Evolutionary conservation across 2,888 invertebrate genomes (phyloP), one percentile per base, ranked within the genome.

Genomic region (Euzophera pinguis): DNA sequence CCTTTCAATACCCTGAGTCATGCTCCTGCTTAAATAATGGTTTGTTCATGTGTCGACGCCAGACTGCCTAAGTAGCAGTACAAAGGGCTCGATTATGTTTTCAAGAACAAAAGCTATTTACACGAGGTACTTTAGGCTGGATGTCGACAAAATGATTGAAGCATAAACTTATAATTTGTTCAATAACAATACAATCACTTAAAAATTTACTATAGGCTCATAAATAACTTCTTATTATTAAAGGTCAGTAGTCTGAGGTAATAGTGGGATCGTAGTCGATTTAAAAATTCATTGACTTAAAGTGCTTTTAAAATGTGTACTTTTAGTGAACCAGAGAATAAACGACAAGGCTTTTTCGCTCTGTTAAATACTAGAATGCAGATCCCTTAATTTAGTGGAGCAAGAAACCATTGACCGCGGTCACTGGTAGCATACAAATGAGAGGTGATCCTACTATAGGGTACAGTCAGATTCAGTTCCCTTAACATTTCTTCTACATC

Each of bases 401-500:
- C 37, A 52, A 48, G 53, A 52, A 53, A 57, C 50, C 50, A 49
- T 51, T 58, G 59, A 62, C 61, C 61, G 55, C 56, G 54, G 47
- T 17, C 53, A 43, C 56, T 45, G 22, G 52, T 51, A 41, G 63
- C 58, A 63, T 63, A 60, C 62, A 59, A 66, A 66, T 61, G 62
- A 60, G 58, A 56, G 53, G 49, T 52, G 47, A 49, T 42, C 10
- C 39, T 32, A 32, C n/a, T n/a, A n/a, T n/a, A n/a, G n/a, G n/a
- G 53, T 59, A 56, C 59, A 59, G 50, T 59, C 53, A 38, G 10
- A 42, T 17, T 27, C 17, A 34, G 9, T 16, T 34, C 17, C 3
- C 9, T 32, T 9, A 7, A 6, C 32, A 9, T 32, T 32, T 32
- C 9, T 1, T 32, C 32, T 32, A 22, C 22, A 22, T 22, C 22